A percentile compares a stretch with the other conserved stretches of the same genome.
These are phyloP conservation scores for Carassius carassius DNA, from an alignment of 2,113 vertebrate genomes.

Conservation along the genomic window DNA sequence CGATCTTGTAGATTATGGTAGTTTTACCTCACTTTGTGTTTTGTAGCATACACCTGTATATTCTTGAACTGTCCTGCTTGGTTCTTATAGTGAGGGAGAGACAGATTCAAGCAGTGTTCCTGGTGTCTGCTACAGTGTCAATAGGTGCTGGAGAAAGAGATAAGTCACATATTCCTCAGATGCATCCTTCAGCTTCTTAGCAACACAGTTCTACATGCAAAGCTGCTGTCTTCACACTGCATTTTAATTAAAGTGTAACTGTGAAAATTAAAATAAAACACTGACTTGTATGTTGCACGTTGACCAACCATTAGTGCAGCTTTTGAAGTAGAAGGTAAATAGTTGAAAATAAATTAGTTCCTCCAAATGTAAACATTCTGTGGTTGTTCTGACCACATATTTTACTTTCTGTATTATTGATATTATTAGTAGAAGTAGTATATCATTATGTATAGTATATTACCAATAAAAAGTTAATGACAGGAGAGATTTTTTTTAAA, in stretches of 20 bases:
- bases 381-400: not conserved
- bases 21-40: slow-evolving; percentile 15
- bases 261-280: not conserved
- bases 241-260: not conserved
- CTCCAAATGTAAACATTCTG: too few species aligned
- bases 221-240: slow-evolving; percentile 11
- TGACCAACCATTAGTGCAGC: not conserved
- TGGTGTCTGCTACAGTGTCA: slow-evolving; percentile 13
- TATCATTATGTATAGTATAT: too few species aligned
- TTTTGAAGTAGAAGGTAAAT: not conserved
- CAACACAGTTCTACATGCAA: not conserved
- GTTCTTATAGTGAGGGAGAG: not conserved
- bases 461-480: too few species aligned
- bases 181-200: not conserved
- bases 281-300: not conserved
- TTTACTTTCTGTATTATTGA: not conserved
- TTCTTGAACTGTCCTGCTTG: not conserved
- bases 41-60: not conserved
- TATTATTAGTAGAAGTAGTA: too few species aligned
- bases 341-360: not conserved
- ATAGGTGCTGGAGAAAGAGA: slow-evolving; percentile 14
- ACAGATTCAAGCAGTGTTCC: not conserved
- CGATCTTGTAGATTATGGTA: not conserved
- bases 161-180: slow-evolving; percentile 36
- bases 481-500: too few species aligned